Evolutionary conservation across 2,888 invertebrate species (phyloP).

Genomic region (Strigamia transsilvanica): DNA sequence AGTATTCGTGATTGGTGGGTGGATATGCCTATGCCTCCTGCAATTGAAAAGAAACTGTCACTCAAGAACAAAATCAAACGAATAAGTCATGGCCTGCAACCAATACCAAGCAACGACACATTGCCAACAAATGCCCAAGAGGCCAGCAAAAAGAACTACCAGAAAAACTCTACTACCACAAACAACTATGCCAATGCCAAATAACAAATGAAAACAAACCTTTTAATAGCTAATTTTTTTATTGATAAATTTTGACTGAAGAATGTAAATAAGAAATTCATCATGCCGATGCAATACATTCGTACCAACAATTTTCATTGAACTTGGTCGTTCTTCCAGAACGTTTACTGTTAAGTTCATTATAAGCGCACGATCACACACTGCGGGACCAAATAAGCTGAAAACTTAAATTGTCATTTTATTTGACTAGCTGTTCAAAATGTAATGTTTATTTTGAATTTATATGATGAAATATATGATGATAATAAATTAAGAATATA

Average conservation of each 20-base stretch:
- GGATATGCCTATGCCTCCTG: constrained; percentile 42
- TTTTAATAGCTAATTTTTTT: not conserved
- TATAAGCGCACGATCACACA: constrained; percentile 10
- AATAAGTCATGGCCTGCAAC: constrained; percentile 48
- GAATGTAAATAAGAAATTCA: not conserved
- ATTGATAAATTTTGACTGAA: not conserved
- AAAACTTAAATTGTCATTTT: not conserved
- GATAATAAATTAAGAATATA: constrained; percentile 2
- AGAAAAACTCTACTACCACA: constrained; percentile 7
- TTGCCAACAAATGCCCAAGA: constrained; percentile 49
- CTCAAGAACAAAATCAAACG: constrained; percentile 49
- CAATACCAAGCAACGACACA: constrained; percentile 51
- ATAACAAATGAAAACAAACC: not conserved
- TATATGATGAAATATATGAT: not conserved
- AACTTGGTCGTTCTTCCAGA: constrained; percentile 19
- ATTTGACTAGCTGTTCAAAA: not conserved
- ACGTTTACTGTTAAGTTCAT: constrained; percentile 20
- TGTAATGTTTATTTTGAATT: constrained; percentile 20
- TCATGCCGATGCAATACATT: not conserved
- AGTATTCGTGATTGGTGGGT: constrained; percentile 52
- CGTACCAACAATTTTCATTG: not conserved
- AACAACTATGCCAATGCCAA: constrained; percentile 32
- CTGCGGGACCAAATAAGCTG: not conserved
- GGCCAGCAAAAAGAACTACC: constrained; percentile 17
- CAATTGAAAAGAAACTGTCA: constrained; percentile 20